These are phyloP conservation scores for Bombyx huttoni DNA, from an alignment of 2,888 invertebrate genomes.

Conservation along the genomic window DNA sequence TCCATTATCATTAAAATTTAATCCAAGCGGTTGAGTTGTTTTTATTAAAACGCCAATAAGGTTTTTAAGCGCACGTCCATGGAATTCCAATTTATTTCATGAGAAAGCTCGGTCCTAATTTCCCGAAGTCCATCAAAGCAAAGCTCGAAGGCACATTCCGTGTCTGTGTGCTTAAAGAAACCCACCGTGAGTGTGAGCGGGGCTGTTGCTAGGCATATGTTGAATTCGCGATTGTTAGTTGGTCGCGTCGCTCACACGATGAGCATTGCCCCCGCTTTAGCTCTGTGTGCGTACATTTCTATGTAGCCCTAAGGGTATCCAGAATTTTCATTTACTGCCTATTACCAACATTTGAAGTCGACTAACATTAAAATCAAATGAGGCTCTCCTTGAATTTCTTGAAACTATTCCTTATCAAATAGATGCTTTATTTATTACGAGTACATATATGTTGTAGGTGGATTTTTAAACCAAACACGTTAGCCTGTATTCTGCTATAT, in stretches of 20 bases:
- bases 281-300: conserved; percentile 13
- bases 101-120: conserved; percentile 29
- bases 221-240: conserved; percentile 63
- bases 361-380: too few species aligned
- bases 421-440: too few species aligned
- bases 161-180: conserved; percentile 43
- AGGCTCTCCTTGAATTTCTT: too few species aligned
- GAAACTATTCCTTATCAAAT: too few species aligned
- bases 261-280: conserved; percentile 56
- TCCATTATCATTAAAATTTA: conserved; percentile 27
- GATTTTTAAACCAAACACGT: too few species aligned
- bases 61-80: conserved; percentile 9
- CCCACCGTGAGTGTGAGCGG: conserved; percentile 50
- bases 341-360: background rate
- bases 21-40: conserved; percentile 5
- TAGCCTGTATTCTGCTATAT: too few species aligned
- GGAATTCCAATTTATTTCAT: conserved; percentile 19
- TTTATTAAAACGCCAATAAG: background rate
- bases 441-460: too few species aligned
- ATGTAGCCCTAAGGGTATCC: background rate
- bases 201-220: conserved; percentile 61
- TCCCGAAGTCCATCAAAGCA: conserved; percentile 36
- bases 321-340: background rate
- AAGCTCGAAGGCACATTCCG: conserved; percentile 34
- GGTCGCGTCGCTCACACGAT: conserved; percentile 65